These are phyloP conservation scores for Syrrhaptes paradoxus DNA, from an alignment of 2,113 vertebrate genomes.

Conservation along the genomic window DNA sequence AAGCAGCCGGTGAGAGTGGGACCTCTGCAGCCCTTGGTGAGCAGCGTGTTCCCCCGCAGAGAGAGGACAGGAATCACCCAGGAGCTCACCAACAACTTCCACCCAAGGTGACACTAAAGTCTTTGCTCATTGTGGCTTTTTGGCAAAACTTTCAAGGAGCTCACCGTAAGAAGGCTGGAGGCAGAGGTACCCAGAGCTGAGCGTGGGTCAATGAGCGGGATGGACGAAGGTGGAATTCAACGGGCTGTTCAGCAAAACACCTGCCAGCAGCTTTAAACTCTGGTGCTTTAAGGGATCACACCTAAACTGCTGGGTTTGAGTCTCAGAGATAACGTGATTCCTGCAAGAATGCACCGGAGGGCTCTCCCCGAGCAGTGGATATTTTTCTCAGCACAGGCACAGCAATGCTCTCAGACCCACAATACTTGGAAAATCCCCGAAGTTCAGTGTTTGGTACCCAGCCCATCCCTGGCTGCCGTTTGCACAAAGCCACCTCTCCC, in stretches of 20 bases:
- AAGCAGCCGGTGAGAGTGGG: background rate
- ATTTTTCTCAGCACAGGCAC: background rate
- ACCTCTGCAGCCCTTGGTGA: background rate
- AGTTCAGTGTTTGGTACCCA: background rate
- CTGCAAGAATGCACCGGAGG: background rate
- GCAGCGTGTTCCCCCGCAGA: fast-evolving
- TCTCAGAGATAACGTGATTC: background rate
- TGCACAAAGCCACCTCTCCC: fast-evolving
- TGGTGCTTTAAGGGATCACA: background rate
- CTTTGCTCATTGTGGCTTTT: background rate
- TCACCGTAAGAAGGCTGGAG: background rate
- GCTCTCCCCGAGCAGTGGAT: background rate
- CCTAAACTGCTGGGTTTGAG: background rate
- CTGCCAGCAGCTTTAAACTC: background rate
- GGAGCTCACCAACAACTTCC: background rate
- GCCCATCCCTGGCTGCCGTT: fast-evolving
- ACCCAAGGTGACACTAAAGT: background rate
- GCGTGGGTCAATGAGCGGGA: background rate
- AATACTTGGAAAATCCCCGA: background rate
- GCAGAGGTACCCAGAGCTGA: background rate
- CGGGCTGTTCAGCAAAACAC: fast-evolving
- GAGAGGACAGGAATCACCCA: background rate
- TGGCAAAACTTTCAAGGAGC: background rate
- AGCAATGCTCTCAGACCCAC: no score
- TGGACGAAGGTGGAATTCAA: background rate